These are phyloP conservation scores for Limnephilus lunatus DNA, from an alignment of 2,888 invertebrate genomes.

Conservation along the genomic window DNA sequence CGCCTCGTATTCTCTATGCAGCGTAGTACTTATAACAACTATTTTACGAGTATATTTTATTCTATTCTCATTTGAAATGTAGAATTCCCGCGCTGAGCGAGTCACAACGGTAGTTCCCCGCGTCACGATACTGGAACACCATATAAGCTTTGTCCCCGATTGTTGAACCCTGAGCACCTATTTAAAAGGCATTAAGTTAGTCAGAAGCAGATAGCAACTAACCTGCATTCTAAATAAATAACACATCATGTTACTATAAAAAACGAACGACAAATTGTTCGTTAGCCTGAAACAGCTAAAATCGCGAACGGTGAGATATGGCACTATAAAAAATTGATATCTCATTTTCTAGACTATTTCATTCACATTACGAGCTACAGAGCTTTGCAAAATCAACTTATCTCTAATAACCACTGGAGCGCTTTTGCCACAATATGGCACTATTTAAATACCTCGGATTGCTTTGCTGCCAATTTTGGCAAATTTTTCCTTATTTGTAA, in stretches of 20 bases:
- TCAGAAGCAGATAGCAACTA: background rate
- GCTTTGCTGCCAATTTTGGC: too few species aligned
- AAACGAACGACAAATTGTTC: too few species aligned
- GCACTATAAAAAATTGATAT: background rate
- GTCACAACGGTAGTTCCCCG: slow-evolving; percentile 2
- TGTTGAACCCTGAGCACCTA: background rate
- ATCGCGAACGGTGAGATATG: background rate
- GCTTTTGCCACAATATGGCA: too few species aligned
- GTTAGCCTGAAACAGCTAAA: background rate
- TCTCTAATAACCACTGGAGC: too few species aligned
- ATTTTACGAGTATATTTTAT: background rate
- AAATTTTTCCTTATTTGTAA: too few species aligned
- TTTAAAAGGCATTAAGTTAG: background rate
- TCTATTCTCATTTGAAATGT: background rate
- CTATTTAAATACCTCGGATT: too few species aligned
- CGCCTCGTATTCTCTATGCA: background rate
- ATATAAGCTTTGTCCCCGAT: background rate
- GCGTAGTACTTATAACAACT: background rate
- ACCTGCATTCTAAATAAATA: background rate
- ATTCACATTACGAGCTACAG: background rate
- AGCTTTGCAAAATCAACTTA: background rate
- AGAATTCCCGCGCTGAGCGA: background rate
- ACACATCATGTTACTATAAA: background rate
- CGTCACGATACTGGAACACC: background rate
- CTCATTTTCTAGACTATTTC: background rate